Evolutionary conservation across 1,140 invertebrate species (phyloP).

Genomic region (Luehdorfia chinensis): DNA sequence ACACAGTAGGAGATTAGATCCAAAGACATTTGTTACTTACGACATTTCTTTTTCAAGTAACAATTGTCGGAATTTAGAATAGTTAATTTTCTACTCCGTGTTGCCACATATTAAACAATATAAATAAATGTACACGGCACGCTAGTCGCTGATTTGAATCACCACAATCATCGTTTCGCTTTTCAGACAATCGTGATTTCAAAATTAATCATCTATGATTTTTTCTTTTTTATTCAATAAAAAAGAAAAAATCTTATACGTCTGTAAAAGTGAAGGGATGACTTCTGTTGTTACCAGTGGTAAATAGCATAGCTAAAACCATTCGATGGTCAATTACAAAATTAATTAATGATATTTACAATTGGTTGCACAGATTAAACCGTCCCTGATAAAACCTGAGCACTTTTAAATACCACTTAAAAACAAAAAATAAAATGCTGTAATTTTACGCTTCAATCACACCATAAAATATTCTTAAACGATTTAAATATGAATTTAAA

Average conservation of each 20-base stretch:
- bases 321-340: no score
- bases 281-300: constrained; percentile 38
- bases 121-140: constrained; percentile 63
- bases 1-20: constrained; percentile 59
- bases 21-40: constrained; percentile 63
- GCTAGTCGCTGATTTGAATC: constrained; percentile 71
- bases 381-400: constrained; percentile 66
- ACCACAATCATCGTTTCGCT: constrained; percentile 69
- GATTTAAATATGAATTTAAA: constrained; percentile 13
- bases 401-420: constrained; percentile 41
- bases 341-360: constrained; percentile 35
- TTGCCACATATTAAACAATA: constrained; percentile 59
- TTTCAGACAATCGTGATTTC: constrained; percentile 41
- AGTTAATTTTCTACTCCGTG: constrained; percentile 55
- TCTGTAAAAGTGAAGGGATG: constrained; percentile 64
- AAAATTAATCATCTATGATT: constrained; percentile 3
- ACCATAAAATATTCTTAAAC: constrained; percentile 29
- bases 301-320: constrained; percentile 28
- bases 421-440: constrained; percentile 37
- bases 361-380: constrained; percentile 37
- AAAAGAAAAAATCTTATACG: constrained; percentile 16
- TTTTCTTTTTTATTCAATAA: constrained; percentile 15
- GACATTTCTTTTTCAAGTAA: no score
- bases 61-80: constrained; percentile 47
- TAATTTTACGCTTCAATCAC: constrained; percentile 27